Base-by-base conservation (phyloP, 2,113 vertebrate genomes). In the Trichomycterus rosablanca region DNA sequence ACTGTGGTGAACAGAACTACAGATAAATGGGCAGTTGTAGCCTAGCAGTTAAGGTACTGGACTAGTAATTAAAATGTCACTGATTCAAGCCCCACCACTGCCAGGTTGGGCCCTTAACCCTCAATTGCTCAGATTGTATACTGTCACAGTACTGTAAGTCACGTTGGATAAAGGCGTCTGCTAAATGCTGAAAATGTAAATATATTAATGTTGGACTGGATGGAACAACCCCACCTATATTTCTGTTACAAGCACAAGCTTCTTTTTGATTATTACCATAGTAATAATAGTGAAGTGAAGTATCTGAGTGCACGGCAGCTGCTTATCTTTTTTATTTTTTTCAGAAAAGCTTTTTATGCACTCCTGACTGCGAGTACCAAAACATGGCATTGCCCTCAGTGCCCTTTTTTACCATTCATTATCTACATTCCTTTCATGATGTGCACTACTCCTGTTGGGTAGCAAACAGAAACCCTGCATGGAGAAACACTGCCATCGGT, bases 341-440 rank as follows among this genome's bases (percentile, higher is more conserved):
- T n/a, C n/a, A 48, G 40, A 53, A 46, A 62, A 48, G 35, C 62
- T 63, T 45, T 26, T 34, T 48, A 26, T 55, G 57, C 53, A 35
- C 16, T 34, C 30, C 10, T 59, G 58, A 39, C 6, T 37, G 37
- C 51, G 68, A 37, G 66, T 30, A 49, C 12, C 43, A 39, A 60
- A 42, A 45, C 58, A 59, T 39, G 14, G 24, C 39, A 59, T 11
- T n/a, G 34, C 63, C 43, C 22, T 28, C 50, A 57, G 39, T 40
- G 22, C 53, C 66, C 52, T 18, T 26, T 53, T 51, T 46, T 67
- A 56, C 24, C 55, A 45, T 76, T 79, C 70, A 73, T 76, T 79
- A 80, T 54, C 72, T 74, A 67, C 53, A 2, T 12, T 53, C 57
- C 59, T 70, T 78, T 80, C 61, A 76, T 75, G 64, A 60, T 66